Conservation (phyloP, 2,797 vertebrate species). For the Periophthalmus magnuspinnatus region DNA sequence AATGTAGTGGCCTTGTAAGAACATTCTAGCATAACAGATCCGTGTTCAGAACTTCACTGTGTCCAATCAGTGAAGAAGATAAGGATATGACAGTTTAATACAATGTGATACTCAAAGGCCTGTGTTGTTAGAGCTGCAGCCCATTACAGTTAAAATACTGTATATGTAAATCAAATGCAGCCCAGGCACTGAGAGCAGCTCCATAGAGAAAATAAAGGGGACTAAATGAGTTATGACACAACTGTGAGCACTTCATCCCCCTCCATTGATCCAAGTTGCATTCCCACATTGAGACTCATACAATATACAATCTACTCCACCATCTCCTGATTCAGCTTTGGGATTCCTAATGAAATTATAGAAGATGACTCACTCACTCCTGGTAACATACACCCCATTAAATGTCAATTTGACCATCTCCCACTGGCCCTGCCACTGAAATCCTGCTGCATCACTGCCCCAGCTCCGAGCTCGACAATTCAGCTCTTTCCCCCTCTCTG, state of each 20-base stretch:
- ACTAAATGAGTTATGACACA: conserved; percentile 58
- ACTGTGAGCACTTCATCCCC: conserved; percentile 48
- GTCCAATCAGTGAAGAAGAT: background rate
- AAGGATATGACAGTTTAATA: background rate
- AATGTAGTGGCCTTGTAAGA: background rate
- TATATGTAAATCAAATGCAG: conserved; percentile 27
- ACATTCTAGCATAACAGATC: background rate
- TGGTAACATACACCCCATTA: conserved; percentile 44
- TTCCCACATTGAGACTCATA: conserved; percentile 22
- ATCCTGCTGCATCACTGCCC: conserved; percentile 86
- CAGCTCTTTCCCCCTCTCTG: conserved; percentile 52
- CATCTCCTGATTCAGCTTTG: conserved; percentile 32
- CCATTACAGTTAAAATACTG: conserved; percentile 29
- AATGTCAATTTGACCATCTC: conserved; percentile 51
- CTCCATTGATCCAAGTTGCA: conserved; percentile 48
- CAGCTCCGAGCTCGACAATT: conserved; percentile 67
- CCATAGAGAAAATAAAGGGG: conserved; percentile 30
- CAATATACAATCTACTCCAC: conserved; percentile 13
- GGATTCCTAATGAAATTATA: conserved; percentile 22
- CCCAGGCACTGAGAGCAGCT: conserved; percentile 30
- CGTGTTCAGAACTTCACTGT: background rate
- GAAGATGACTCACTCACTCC: conserved; percentile 46
- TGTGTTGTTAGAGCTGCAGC: conserved; percentile 52
- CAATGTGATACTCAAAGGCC: conserved; percentile 44
- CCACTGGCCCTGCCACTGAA: conserved; percentile 67